Evolutionary conservation across 2,888 invertebrate genomes (phyloP).

Genomic region (Tachina grossa): DNA sequence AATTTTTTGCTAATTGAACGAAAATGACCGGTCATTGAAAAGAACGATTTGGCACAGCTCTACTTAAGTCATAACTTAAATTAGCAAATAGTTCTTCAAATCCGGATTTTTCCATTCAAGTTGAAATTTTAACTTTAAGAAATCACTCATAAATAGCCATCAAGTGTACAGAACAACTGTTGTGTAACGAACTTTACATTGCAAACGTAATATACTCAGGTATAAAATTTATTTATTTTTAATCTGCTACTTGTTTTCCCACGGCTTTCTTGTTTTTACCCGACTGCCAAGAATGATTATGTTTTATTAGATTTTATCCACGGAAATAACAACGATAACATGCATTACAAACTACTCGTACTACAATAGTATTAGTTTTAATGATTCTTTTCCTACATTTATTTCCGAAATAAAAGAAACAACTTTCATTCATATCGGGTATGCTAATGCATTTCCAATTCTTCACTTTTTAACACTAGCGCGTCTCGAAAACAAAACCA

Average conservation of each 20-base stretch:
- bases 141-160: background rate
- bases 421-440: conserved; percentile 15
- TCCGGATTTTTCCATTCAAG: no score
- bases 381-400: conserved; percentile 15
- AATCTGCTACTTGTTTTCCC: conserved; percentile 10
- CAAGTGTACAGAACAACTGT: background rate
- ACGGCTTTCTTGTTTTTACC: background rate
- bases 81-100: background rate
- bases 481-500: background rate
- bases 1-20: no score
- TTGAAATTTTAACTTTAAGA: no score
- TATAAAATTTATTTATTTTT: background rate
- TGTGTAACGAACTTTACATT: background rate
- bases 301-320: background rate
- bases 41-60: no score
- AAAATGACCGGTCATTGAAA: no score
- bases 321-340: conserved; percentile 1
- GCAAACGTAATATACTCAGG: background rate
- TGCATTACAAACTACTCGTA: background rate
- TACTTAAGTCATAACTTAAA: no score
- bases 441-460: conserved; percentile 34
- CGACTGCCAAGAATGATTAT: no score
- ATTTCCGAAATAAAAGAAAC: conserved; percentile 29
- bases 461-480: background rate
- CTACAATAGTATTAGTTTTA: background rate